Percentiles rank a stretch among this genome's conserved stretches.
Evolutionary conservation across 1,140 invertebrate species (phyloP).

Genomic region (Plectrocnemia conspersa): DNA sequence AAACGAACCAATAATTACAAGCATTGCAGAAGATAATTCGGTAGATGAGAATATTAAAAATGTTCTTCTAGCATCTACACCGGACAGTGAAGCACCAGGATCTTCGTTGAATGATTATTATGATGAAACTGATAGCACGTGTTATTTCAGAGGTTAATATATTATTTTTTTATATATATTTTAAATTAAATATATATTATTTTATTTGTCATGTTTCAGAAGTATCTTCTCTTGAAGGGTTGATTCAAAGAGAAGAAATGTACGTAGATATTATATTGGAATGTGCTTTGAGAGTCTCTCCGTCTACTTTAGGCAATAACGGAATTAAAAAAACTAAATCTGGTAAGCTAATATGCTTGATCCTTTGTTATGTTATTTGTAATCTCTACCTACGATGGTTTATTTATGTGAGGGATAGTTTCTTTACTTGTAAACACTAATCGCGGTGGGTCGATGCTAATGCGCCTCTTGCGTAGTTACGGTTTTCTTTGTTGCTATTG

Average conservation of each 20-base stretch:
- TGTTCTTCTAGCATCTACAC: conserved; percentile 37
- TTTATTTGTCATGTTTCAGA: conserved; percentile 14
- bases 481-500: too few species aligned
- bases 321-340: conserved; percentile 44
- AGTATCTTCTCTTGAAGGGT: conserved; percentile 27
- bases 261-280: conserved; percentile 50
- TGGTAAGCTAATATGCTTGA: conserved; percentile 13
- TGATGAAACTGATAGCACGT: conserved; percentile 32
- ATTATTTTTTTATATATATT: neutral
- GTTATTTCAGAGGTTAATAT: conserved; percentile 20
- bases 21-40: conserved; percentile 31
- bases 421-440: too few species aligned
- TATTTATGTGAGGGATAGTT: neutral
- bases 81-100: conserved; percentile 47
- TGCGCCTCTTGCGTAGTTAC: too few species aligned
- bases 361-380: conserved; percentile 7
- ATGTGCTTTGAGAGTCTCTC: conserved; percentile 45
- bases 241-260: conserved; percentile 50
- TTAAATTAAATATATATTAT: conserved; percentile 9
- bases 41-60: conserved; percentile 16
- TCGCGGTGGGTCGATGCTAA: too few species aligned
- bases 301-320: conserved; percentile 42
- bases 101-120: conserved; percentile 43
- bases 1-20: conserved; percentile 41
- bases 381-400: neutral